Base-by-base conservation (phyloP, 1,140 invertebrate genomes). In the Metopolophium dirhodum region DNA sequence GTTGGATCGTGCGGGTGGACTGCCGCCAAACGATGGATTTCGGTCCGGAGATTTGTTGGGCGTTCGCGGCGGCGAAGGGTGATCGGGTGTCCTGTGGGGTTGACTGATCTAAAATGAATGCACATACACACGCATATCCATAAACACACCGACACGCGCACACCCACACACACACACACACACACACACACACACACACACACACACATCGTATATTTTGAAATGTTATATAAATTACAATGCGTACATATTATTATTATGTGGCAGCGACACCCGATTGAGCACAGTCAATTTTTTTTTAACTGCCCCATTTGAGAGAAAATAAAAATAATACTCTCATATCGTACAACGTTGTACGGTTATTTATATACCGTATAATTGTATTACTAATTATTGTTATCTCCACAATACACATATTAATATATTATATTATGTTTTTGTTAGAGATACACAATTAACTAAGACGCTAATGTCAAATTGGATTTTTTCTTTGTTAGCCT, bases 1-100 rank as follows among this genome's bases (percentile, higher is more conserved):
- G 91, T 93, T 83, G 49, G 91, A 93, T n/a, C 91, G 82, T 8
- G 85, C n/a, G 37, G 91, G 91, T 2, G 91, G 91, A 35, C 77
- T 85, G 77, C 91, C 91, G 82, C 91, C 91, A 51, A 93, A 93
- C 47, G 91, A 93, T 3, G 22, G 49, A n/a, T 93, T 82, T n/a
- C 91, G 82, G 54, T 86, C 91, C 14, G 91, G 91, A 26, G 77
- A 85, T 57, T 57, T 93, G 7, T 85, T 35, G 23, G 77, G 82
- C 8, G 68, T 83, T 35, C 68, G 41, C 35, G 77, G 41, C 30
- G 91, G 68, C 11, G 61, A 92, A 14, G 91, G 68, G 1, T 7
- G n/a, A 23, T 92, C 77, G 35, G 47, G 47, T 35, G 91, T 93
- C 82, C 91, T 86, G 82, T 93, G 91, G 7, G 91, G 82, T 85